Evolutionary conservation across 2,797 vertebrate species (phyloP).

Genomic region (Clarias laeviceps): DNA sequence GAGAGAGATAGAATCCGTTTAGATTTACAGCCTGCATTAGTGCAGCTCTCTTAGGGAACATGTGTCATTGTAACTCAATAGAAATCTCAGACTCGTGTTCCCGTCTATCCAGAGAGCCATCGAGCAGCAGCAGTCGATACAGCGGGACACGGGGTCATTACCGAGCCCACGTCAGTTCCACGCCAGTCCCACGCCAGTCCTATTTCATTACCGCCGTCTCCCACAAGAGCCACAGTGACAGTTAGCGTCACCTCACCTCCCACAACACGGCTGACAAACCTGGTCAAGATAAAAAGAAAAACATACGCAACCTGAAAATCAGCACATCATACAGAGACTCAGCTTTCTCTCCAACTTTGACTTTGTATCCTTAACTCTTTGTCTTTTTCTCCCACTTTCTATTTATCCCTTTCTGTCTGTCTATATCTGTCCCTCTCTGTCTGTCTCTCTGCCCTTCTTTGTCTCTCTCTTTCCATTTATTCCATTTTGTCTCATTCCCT

Average conservation of each 20-base stretch:
- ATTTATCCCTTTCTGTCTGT: not conserved
- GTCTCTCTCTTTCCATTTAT: not conserved
- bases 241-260: constrained; percentile 1
- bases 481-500: not conserved
- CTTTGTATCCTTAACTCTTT: not conserved
- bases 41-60: constrained; percentile 36
- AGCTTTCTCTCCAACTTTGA: not conserved
- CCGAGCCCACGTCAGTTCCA: constrained; percentile 4
- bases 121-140: constrained; percentile 34
- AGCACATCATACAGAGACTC: too few relatives aligned
- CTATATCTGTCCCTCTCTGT: not conserved
- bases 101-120: constrained; percentile 29
- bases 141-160: constrained; percentile 28
- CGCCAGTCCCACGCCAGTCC: not conserved
- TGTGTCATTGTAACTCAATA: constrained; percentile 49
- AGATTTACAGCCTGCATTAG: constrained; percentile 41
- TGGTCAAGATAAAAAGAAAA: not conserved
- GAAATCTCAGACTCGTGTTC: constrained; percentile 27
- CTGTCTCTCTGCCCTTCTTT: not conserved
- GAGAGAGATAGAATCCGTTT: constrained; percentile 18
- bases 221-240: not conserved
- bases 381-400: not conserved
- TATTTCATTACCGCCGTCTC: constrained; percentile 19
- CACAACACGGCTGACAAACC: not conserved
- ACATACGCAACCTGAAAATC: not conserved